Conservation (phyloP, 2,113 vertebrate species). For the Lagenorhynchus albirostris region DNA sequence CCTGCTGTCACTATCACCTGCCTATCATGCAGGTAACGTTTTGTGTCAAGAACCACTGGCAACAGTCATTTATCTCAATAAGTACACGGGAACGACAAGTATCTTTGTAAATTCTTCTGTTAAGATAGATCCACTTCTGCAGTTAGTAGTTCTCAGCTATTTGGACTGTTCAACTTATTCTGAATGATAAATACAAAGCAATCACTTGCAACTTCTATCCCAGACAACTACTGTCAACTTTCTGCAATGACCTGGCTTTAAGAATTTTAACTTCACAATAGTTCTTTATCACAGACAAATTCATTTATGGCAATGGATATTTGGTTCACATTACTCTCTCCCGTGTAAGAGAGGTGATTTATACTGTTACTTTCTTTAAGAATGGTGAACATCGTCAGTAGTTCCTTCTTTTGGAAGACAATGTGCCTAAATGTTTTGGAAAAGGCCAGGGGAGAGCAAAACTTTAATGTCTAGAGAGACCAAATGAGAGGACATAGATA, state of each 20-base stretch:
- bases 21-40: background rate
- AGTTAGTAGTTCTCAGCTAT: background rate
- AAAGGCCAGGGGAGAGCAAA: background rate
- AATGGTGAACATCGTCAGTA: background rate
- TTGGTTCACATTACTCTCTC: background rate
- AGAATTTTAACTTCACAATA: constrained; percentile 1
- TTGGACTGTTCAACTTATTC: background rate
- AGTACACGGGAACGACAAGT: background rate
- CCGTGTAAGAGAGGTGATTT: background rate
- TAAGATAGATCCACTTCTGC: background rate
- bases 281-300: background rate
- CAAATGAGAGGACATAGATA: background rate
- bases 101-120: background rate
- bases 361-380: background rate
- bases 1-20: background rate
- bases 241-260: background rate
- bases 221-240: background rate
- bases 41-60: background rate
- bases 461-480: constrained; percentile 13
- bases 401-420: background rate
- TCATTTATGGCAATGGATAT: background rate
- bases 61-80: background rate
- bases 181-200: background rate
- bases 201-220: background rate
- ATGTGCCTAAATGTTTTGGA: background rate